Percentiles rank a stretch among this genome's conserved stretches.
Evolutionary conservation across 1,140 invertebrate genomes (phyloP).

Genomic region (Hesperophylax magnus): DNA sequence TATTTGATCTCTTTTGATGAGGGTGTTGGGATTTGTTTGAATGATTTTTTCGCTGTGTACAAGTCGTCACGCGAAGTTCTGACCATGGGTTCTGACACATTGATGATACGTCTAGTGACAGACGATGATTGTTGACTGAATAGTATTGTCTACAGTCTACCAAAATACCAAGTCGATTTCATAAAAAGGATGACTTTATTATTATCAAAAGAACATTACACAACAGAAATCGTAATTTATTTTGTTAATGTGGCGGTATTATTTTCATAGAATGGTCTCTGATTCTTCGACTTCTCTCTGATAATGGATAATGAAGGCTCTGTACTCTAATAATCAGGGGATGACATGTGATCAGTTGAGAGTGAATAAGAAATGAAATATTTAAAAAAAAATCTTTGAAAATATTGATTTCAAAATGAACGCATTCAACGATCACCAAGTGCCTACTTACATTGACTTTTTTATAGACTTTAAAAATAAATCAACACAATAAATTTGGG

Average conservation of each 20-base stretch:
- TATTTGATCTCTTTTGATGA: not conserved
- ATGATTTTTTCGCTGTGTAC: not conserved
- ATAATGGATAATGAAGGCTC: not conserved
- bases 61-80: slow-evolving; percentile 1
- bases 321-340: not conserved
- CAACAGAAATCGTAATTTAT: not conserved
- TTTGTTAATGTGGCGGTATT: not conserved
- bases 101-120: slow-evolving; percentile 36
- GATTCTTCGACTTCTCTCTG: not conserved
- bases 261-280: not conserved
- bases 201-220: not conserved
- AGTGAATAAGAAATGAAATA: not conserved
- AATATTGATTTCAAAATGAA: too few relatives aligned
- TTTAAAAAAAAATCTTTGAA: too few relatives aligned
- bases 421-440: too few relatives aligned
- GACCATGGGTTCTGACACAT: slow-evolving; percentile 24
- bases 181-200: not conserved
- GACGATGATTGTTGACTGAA: slow-evolving; percentile 29
- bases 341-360: not conserved
- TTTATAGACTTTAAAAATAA: too few relatives aligned
- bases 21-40: not conserved
- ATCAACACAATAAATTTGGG: too few relatives aligned
- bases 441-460: too few relatives aligned
- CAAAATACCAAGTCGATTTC: not conserved
- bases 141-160: not conserved